Evolutionary conservation across 2,797 vertebrate species (phyloP), one percentile per base, ranked within the genome.

Genomic region (Epinephelus awoara): DNA sequence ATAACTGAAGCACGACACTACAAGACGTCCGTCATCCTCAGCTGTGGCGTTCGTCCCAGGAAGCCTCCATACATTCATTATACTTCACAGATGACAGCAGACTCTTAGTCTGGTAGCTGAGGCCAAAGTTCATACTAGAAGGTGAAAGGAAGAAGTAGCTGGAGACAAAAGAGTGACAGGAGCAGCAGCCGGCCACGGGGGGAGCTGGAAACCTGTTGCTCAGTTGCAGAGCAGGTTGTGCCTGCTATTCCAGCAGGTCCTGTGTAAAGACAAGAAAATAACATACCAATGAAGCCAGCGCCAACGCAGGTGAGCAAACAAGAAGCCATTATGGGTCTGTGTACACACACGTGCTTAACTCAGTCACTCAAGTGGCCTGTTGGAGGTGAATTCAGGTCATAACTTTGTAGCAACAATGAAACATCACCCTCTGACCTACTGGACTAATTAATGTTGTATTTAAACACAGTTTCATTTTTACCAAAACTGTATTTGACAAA

Each of bases 241-340:
- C 80, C 80, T 63, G 90, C 86, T 95, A 96, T 89, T 96, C 95
- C 75, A 96, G 93, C 58, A 96, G 85, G 83, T 96, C 95, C 96
- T 96, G 90, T 62, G 40, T 4, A 79, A 59, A 89, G 76, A 85
- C 44, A 59, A 85, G 44, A 78, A 27, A 23, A 79, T 3, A 59
- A n/a, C 19, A 86, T 66, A 57, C 13, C 17, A 34, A 13, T 80
- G 69, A 88, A 70, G 67, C 12, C 49, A 81, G 8, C 68, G n/a
- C 14, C 8, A 40, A 62, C 52, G 70, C 25, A 78, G 11, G 42
- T 15, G 21, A 72, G 52, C 59, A 77, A 85, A 84, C 63, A 82
- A 19, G 42, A 50, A 62, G 8, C 12, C 23, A 21, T n/a, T 18
- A 7, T 6, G 17, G 5, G 46, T 34, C 15, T 29, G 57, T 69